A percentile compares a stretch with the other conserved stretches of the same genome.
Conservation (phyloP, 1,140 invertebrate genomes). For the Galleria mellonella region DNA sequence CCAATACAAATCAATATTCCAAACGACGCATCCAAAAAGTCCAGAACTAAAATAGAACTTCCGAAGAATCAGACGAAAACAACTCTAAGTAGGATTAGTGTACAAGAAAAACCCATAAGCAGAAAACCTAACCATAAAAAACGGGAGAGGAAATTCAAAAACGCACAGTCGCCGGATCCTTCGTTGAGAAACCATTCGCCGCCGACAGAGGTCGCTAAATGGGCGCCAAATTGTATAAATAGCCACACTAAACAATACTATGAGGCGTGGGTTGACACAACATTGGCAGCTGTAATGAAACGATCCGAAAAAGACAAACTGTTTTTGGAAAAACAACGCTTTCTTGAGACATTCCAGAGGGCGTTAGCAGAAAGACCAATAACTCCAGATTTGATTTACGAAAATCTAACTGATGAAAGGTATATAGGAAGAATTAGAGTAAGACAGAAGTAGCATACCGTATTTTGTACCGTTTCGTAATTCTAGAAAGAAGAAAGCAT, state of each 20-base stretch:
- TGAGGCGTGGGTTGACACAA: conserved; percentile 51
- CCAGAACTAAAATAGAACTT: background rate
- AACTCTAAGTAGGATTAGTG: conserved; percentile 6
- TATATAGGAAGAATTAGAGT: conserved; percentile 45
- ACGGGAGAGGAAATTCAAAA: conserved; percentile 9
- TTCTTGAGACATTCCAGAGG: conserved; percentile 19
- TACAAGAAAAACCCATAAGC: conserved; percentile 9
- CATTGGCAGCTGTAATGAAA: conserved; percentile 30
- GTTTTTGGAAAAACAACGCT: conserved; percentile 21
- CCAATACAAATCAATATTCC: conserved; percentile 33
- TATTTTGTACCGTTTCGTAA: too few species aligned
- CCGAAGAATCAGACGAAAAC: conserved; percentile 1
- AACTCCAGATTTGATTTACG: conserved; percentile 28
- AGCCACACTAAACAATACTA: conserved; percentile 47
- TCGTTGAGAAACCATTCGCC: conserved; percentile 13
- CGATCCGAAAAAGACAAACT: conserved; percentile 17
- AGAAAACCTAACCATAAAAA: conserved; percentile 7
- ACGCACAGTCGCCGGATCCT: conserved; percentile 12
- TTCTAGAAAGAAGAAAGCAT: too few species aligned
- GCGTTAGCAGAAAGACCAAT: conserved; percentile 12
- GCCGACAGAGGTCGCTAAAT: conserved; percentile 46
- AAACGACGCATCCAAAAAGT: conserved; percentile 1
- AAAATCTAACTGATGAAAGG: conserved; percentile 31
- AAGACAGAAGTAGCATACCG: conserved; percentile 12
- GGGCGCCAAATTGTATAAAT: conserved; percentile 29